These are phyloP conservation scores for Eclectus roratus DNA, from an alignment of 2,113 vertebrate species.

Conservation along the genomic window DNA sequence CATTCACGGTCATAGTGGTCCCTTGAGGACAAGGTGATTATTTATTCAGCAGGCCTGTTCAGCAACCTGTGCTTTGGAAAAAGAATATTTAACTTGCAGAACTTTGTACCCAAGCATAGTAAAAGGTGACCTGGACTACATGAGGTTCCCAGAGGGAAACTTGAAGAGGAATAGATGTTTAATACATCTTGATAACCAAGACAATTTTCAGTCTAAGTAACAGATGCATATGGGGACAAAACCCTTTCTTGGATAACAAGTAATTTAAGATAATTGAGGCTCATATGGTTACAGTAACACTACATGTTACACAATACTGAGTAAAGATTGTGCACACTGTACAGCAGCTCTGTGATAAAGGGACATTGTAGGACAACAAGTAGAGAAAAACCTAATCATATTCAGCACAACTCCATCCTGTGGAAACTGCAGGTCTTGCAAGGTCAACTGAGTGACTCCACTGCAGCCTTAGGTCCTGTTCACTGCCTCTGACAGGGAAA, in stretches of 20 bases:
- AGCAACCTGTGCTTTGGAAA: neutral
- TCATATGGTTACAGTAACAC: neutral
- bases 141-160: neutral
- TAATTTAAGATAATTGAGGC: neutral
- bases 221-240: neutral
- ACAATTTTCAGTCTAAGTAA: neutral
- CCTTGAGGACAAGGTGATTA: neutral
- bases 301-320: neutral
- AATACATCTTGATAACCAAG: neutral
- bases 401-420: slow-evolving; percentile 15
- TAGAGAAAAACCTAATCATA: neutral
- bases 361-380: neutral
- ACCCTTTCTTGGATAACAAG: neutral
- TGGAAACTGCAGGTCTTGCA: neutral
- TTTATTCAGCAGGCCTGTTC: slow-evolving; percentile 33
- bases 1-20: neutral
- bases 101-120: neutral
- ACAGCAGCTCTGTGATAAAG: neutral
- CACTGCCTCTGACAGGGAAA: slow-evolving; percentile 6
- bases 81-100: neutral
- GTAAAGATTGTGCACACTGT: neutral
- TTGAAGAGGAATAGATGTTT: neutral
- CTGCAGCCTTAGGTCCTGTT: neutral
- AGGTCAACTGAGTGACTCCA: slow-evolving; percentile 4
- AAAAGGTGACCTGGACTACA: neutral